Evolutionary conservation across 2,797 vertebrate genomes (phyloP).

Genomic region (Apogon talboti): DNA sequence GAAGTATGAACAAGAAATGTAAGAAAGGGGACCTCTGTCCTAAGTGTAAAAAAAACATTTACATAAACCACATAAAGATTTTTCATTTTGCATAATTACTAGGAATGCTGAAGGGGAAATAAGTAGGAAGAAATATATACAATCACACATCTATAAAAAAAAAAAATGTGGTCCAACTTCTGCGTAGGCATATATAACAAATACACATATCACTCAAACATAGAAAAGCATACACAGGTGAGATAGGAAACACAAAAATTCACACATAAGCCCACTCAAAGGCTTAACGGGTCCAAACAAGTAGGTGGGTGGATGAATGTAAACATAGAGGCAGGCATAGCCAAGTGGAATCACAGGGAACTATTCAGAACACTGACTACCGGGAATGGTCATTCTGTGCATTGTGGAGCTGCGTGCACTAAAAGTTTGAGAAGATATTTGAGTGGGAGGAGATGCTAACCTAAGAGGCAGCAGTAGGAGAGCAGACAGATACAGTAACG

Average conservation of each 20-base stretch:
- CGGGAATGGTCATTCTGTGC: slow-evolving; percentile 34
- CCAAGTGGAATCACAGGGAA: slow-evolving; percentile 33
- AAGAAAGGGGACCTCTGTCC: background rate
- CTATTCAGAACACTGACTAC: slow-evolving; percentile 22
- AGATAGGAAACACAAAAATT: background rate
- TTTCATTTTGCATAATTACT: slow-evolving; percentile 12
- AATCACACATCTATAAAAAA: background rate
- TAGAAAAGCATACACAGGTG: slow-evolving; percentile 11
- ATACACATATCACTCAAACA: background rate
- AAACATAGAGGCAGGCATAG: slow-evolving; percentile 43
- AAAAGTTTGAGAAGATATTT: slow-evolving; percentile 34
- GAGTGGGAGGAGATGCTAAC: slow-evolving; percentile 53
- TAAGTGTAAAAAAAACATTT: background rate
- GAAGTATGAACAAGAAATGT: background rate
- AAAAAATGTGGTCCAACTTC: slow-evolving; percentile 1
- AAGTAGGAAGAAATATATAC: slow-evolving; percentile 9
- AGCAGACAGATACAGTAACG: slow-evolving; percentile 27
- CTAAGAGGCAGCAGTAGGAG: slow-evolving; percentile 20
- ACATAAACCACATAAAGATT: background rate
- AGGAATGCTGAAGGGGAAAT: background rate
- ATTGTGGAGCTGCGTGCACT: slow-evolving; percentile 8
- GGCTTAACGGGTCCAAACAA: slow-evolving; percentile 39
- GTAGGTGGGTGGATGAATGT: slow-evolving; percentile 41
- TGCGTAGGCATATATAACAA: slow-evolving; percentile 21
- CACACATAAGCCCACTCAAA: slow-evolving; percentile 33